These are phyloP conservation scores for Amblyjoppa fuscipennis DNA, from an alignment of 2,888 invertebrate genomes.

Conservation along the genomic window DNA sequence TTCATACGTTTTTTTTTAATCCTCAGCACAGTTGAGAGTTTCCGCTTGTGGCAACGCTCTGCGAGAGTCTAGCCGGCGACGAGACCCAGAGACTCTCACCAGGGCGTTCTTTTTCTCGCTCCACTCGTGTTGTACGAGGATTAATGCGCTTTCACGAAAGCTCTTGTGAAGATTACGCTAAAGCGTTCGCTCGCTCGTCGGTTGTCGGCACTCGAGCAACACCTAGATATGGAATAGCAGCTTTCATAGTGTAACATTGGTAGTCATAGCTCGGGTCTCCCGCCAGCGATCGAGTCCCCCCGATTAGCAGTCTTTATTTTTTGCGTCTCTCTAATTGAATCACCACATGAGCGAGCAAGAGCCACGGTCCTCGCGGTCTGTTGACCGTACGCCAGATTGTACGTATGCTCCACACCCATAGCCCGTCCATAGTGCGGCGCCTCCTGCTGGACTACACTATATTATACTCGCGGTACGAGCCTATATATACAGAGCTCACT, in stretches of 20 bases:
- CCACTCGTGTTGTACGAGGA: slow-evolving; percentile 46
- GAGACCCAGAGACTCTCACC: slow-evolving; percentile 8
- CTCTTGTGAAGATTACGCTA: slow-evolving; percentile 60
- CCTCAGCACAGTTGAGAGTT: neutral
- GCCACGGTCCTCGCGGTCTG: slow-evolving; percentile 39
- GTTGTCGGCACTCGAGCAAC: slow-evolving; percentile 8
- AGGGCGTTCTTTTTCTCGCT: slow-evolving; percentile 21
- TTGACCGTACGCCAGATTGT: slow-evolving; percentile 29
- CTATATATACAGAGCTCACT: slow-evolving; percentile 27
- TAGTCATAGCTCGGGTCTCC: slow-evolving; percentile 16
- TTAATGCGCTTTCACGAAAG: slow-evolving; percentile 63
- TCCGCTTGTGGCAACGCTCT: slow-evolving; percentile 7
- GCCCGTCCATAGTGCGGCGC: neutral
- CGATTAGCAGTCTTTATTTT: slow-evolving; percentile 59
- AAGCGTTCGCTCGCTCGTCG: slow-evolving; percentile 38
- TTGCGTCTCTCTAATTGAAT: slow-evolving; percentile 57
- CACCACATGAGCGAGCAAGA: slow-evolving; percentile 47
- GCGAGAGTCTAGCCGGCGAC: slow-evolving; percentile 7
- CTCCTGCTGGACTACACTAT: neutral
- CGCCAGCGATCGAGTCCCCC: slow-evolving; percentile 55
- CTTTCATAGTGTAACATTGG: slow-evolving; percentile 11
- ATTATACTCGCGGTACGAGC: neutral
- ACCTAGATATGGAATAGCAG: slow-evolving; percentile 16
- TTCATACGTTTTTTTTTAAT: neutral
- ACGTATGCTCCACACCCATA: slow-evolving; percentile 9